Conservation (phyloP, 2,113 vertebrate genomes). For the Triplophysa tibetana region DNA sequence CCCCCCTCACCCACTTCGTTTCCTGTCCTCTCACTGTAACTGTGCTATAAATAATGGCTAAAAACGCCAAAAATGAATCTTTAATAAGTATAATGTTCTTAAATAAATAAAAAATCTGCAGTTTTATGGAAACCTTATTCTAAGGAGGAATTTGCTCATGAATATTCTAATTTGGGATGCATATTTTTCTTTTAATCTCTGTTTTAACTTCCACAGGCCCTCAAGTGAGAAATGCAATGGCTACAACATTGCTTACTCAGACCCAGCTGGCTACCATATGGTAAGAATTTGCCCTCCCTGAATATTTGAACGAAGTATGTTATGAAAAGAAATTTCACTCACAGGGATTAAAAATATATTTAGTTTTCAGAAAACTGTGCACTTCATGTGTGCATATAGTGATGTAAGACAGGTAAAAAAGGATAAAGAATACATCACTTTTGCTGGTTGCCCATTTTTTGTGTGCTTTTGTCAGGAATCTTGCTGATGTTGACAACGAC, state of each 20-base stretch:
- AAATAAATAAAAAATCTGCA: no score
- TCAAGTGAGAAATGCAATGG: slow-evolving; percentile 91
- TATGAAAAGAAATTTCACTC: not conserved
- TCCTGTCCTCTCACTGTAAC: no score
- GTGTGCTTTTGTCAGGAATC: slow-evolving; percentile 74
- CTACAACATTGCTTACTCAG: slow-evolving; percentile 91
- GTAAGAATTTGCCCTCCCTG: slow-evolving; percentile 72
- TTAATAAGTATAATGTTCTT: no score
- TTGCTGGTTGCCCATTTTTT: not conserved
- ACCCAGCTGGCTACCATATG: slow-evolving; percentile 95
- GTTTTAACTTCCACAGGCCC: slow-evolving; percentile 73
- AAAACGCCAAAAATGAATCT: no score
- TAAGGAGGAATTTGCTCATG: not conserved
- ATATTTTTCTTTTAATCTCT: not conserved
- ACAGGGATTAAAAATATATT: no score
- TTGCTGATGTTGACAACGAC: slow-evolving; percentile 91
- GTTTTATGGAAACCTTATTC: no score
- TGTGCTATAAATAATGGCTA: no score
- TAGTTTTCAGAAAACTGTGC: no score
- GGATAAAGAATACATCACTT: not conserved
- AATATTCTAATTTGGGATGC: not conserved
- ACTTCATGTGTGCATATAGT: no score
- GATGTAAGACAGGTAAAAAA: not conserved
- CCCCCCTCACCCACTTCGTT: no score
- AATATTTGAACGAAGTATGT: not conserved